Base-by-base conservation (phyloP, 2,113 vertebrate genomes). In the Panthera uncia region DNA sequence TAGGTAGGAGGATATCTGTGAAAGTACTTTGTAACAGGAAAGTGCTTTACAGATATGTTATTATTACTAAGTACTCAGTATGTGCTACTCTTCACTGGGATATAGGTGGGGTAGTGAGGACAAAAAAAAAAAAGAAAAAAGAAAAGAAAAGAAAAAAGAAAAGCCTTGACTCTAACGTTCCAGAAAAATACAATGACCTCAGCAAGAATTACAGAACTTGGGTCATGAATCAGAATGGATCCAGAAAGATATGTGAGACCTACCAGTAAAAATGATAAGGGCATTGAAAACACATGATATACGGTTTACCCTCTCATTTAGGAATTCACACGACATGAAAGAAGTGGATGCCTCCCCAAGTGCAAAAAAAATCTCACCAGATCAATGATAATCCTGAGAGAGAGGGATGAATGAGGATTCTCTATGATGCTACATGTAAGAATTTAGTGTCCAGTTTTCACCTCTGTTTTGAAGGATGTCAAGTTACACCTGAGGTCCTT, bases 401-500 rank as follows among this genome's bases (percentile, higher is more conserved):
- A 57, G 38, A 4, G 71, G 48, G 41, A 80, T 41, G 2, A 74
- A 52, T 76, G 38, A 92, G 36, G 55, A 66, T 15, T 27, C 63
- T 82, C 61, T 33, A 33, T 45, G n/a, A 57, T 6, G 6, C 3
- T 66, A 41, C 83, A 80, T 82, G 50, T 48, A 80, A 86, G 45
- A 92, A 97, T 92, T 68, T 71, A 76, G 36, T 65, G 36, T 78
- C 66, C 76, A 95, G 78, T 29, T 57, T 85, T 80, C 27, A 68
- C 21, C 50, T 78, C 68, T 68, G 36, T 63, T 91, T 91, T 82
- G 50, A 96, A 92, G 91, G 63, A 96, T 50, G 18, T 91, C 29
- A 68, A 92, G 55, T 97, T 86, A 97, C n/a, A 96, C 48, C 76
- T 33, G 38, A 81, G 9, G 33, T 71, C 78, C 71, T 95, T 91